Evolutionary conservation across 2,888 invertebrate genomes (phyloP).

Genomic region (Gymnocheta viridis): DNA sequence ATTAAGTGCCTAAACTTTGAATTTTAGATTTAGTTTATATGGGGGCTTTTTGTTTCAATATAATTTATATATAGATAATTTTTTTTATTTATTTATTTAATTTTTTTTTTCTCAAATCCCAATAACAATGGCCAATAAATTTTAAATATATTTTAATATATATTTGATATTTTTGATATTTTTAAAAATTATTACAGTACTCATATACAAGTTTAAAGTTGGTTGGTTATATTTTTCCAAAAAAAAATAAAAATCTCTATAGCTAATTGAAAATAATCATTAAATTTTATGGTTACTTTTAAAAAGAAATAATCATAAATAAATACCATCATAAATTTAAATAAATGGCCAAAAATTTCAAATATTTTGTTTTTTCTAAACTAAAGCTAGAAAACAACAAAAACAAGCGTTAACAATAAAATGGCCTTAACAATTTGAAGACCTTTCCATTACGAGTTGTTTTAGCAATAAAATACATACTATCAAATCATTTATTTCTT

Average conservation of each 20-base stretch:
- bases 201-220: too few relatives aligned
- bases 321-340: constrained; percentile 22
- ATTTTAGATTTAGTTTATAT: constrained; percentile 30
- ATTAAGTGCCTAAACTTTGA: constrained; percentile 51
- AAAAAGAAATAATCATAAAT: constrained; percentile 43
- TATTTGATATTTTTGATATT: constrained; percentile 16
- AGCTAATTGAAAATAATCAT: constrained; percentile 63
- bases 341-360: background rate
- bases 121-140: constrained; percentile 56
- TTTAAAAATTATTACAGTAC: background rate
- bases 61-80: constrained; percentile 15
- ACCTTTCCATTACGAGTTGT: background rate
- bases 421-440: background rate
- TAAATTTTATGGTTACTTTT: constrained; percentile 54
- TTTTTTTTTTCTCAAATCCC: background rate
- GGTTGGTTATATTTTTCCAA: too few relatives aligned
- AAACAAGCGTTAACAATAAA: background rate
- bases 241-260: background rate
- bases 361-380: constrained; percentile 3
- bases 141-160: constrained; percentile 36
- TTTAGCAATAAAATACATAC: background rate
- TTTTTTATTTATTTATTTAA: background rate
- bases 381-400: background rate
- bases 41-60: constrained; percentile 42
- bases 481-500: background rate